phyloP scores from a whole-genome alignment of 2,888 invertebrate species.

The Conomelus anceps region DNA sequence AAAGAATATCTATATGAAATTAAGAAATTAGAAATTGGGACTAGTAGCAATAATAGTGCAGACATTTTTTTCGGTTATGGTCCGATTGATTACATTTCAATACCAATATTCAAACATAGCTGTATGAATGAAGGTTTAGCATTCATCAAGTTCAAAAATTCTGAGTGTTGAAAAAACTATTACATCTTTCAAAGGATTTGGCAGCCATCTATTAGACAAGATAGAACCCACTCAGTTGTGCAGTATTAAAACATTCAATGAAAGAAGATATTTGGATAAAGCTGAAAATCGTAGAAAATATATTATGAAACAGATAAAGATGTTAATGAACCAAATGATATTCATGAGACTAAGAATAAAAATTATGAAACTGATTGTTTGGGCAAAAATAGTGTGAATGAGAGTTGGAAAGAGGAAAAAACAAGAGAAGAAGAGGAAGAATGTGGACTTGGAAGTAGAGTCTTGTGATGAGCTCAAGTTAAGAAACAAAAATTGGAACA shows the following conservation, averaged over 20 bases:
- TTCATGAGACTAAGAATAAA: not conserved
- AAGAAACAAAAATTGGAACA: slow-evolving; percentile 3
- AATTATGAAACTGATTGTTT: not conserved
- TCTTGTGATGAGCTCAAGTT: not conserved
- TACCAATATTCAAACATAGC: slow-evolving; percentile 75
- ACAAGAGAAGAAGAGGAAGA: slow-evolving; percentile 10
- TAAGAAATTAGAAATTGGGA: no score
- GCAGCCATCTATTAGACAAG: slow-evolving; percentile 61
- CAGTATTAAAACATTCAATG: slow-evolving; percentile 59
- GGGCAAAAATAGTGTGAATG: not conserved
- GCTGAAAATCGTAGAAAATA: slow-evolving; percentile 44
- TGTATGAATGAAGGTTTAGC: slow-evolving; percentile 81
- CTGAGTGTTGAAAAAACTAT: slow-evolving; percentile 65
- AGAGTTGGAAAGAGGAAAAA: not conserved
- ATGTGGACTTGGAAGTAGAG: not conserved
- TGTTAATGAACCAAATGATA: not conserved
- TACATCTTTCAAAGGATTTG: slow-evolving; percentile 63
- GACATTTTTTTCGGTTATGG: slow-evolving; percentile 78
- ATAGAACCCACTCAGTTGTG: slow-evolving; percentile 63
- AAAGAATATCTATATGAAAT: no score
- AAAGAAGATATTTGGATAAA: not conserved
- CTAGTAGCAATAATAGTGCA: no score
- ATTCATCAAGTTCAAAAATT: slow-evolving; percentile 76
- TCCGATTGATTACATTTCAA: slow-evolving; percentile 73
- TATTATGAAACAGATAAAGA: not conserved